phyloP scores from a whole-genome alignment of 2,113 vertebrate species.

The Tichodroma muraria region DNA sequence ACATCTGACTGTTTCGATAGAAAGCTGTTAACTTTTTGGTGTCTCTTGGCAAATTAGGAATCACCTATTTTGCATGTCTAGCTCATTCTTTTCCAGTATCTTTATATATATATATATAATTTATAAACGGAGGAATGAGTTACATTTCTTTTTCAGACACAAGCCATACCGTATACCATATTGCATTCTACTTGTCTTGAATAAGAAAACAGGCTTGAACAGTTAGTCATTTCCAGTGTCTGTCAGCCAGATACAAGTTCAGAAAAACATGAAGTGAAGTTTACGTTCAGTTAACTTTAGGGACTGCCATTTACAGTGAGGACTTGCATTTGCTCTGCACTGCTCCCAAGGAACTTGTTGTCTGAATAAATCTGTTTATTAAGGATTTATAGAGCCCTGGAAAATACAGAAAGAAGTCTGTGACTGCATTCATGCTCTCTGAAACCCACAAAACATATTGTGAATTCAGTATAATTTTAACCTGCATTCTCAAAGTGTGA shows the following conservation, averaged over 20 bases:
- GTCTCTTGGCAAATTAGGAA: neutral
- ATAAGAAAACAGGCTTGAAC: conserved; percentile 28
- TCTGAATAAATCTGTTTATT: conserved; percentile 15
- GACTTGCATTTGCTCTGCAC: neutral
- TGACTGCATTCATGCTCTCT: neutral
- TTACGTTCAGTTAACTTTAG: no score
- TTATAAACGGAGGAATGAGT: conserved; percentile 14
- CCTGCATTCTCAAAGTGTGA: neutral
- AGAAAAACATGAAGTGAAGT: conserved; percentile 21
- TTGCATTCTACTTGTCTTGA: conserved; percentile 23
- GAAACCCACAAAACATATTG: neutral
- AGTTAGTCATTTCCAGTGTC: conserved; percentile 47
- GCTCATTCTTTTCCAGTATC: neutral
- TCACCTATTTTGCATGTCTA: neutral
- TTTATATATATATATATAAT: neutral
- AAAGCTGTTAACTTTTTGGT: neutral
- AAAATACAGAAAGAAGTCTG: neutral
- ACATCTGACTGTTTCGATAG: neutral
- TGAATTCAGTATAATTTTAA: neutral
- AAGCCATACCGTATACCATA: conserved; percentile 29
- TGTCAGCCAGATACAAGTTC: neutral
- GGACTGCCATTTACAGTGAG: neutral
- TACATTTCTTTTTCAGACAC: conserved; percentile 11
- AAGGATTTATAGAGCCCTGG: neutral
- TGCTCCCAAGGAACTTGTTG: neutral